Evolutionary conservation across 2,113 vertebrate genomes (phyloP), one percentile per base, ranked within the genome.

Genomic region (Varanus komodoensis): DNA sequence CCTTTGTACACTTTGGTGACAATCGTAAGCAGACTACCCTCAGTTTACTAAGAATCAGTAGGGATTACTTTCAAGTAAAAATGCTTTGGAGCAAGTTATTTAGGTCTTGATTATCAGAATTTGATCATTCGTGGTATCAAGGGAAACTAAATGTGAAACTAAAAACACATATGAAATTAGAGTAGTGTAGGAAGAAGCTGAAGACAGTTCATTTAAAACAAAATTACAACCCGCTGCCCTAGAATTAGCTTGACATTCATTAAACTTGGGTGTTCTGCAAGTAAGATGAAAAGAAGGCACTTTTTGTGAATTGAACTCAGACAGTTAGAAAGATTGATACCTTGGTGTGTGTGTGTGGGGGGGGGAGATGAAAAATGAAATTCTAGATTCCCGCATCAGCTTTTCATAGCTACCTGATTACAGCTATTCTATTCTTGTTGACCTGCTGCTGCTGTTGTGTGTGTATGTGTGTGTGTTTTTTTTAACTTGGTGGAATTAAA

Each of bases 361-460:
- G 44, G 4, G 79, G n/a, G 29, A 15, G 52, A 88, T 0, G 1
- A 90, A 87, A 92, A 64, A 61, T 3, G 73, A 50, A 71, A 1
- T 2, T 25, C 71, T 80, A 87, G 84, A 67, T 89, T 2, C 2
- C 50, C 86, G 86, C 64, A 44, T 89, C 89, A 80, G 91, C 87
- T 87, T 90, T 78, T 85, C 86, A 89, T 75, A 88, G 89, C n/a
- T 32, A 64, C 95, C 95, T 93, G 94, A 94, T 95, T 96, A 92
- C 85, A 95, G 88, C 88, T 73, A 90, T 92, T 67, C 93, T 96
- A 73, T 83, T 94, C 93, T 91, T 91, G 52, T 86, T 96, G 96
- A 96, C 94, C 94, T 94, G 91, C 79, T 84, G 48, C 74, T 1
- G 8, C 52, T 87, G 81, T 87, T 17, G 90, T 81, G 12, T 75